phyloP scores from a whole-genome alignment of 1,140 invertebrate genomes.

The Tribolium castaneum region DNA sequence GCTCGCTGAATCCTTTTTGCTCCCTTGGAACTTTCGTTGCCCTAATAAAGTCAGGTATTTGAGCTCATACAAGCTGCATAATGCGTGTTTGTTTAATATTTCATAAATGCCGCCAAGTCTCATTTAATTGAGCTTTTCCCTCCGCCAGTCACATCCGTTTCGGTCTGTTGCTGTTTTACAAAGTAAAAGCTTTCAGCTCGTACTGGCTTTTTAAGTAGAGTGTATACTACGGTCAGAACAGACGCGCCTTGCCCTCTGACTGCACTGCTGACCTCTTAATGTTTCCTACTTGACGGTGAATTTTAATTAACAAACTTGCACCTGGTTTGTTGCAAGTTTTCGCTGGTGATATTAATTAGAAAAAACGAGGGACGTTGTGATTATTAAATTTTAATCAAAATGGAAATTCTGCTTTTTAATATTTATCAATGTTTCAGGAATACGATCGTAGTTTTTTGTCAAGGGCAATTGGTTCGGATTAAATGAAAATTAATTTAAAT shows the following conservation, averaged over 20 bases:
- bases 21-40: neutral
- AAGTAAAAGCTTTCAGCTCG: constrained; percentile 39
- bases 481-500: neutral
- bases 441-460: neutral
- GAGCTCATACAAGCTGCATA: neutral
- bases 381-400: constrained; percentile 25
- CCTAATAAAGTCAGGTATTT: neutral
- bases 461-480: neutral
- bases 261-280: constrained; percentile 1
- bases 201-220: constrained; percentile 16
- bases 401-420: constrained; percentile 8
- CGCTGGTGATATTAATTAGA: neutral
- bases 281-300: constrained; percentile 13
- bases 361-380: constrained; percentile 2
- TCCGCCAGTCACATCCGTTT: constrained; percentile 32
- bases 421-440: constrained; percentile 10
- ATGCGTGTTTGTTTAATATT: constrained; percentile 26
- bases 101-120: constrained; percentile 19
- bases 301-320: constrained; percentile 21
- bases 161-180: constrained; percentile 29
- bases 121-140: constrained; percentile 27
- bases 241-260: neutral
- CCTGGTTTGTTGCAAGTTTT: constrained; percentile 3
- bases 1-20: neutral
- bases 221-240: constrained; percentile 24